Evolutionary conservation across 2,797 vertebrate genomes (phyloP).

Genomic region (Danio jaintianensis): DNA sequence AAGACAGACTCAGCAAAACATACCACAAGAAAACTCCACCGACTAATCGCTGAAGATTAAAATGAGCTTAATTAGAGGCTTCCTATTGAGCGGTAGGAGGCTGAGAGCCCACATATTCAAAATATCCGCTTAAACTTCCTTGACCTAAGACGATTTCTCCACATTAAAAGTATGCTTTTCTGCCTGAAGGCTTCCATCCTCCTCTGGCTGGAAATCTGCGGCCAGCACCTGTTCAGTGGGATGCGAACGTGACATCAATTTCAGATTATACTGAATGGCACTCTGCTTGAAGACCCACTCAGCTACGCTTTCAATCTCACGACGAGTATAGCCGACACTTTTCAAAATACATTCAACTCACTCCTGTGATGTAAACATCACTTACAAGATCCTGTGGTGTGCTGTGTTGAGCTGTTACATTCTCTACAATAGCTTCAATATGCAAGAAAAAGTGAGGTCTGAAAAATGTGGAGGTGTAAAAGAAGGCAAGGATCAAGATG

Average conservation of each 20-base stretch:
- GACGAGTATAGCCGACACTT: neutral
- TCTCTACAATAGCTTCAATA: neutral
- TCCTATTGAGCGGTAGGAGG: slow-evolving; percentile 6
- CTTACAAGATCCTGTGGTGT: neutral
- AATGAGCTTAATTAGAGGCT: slow-evolving; percentile 9
- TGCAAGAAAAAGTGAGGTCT: neutral
- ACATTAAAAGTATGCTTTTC: slow-evolving; percentile 27
- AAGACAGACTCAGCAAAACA: slow-evolving; percentile 20
- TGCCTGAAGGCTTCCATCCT: slow-evolving; percentile 14
- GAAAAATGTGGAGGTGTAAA: neutral
- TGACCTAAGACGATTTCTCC: slow-evolving; percentile 16
- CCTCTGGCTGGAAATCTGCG: slow-evolving; percentile 24
- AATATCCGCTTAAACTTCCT: slow-evolving; percentile 3
- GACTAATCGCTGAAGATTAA: slow-evolving; percentile 19
- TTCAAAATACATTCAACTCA: slow-evolving; percentile 15
- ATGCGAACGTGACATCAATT: slow-evolving; percentile 30
- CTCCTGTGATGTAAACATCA: slow-evolving; percentile 9
- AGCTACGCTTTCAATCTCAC: slow-evolving; percentile 11
- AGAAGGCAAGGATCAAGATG: neutral
- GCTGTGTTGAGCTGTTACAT: neutral
- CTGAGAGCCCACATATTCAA: neutral
- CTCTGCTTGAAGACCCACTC: slow-evolving; percentile 35
- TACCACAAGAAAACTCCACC: neutral
- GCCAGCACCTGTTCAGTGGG: slow-evolving; percentile 34
- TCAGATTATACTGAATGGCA: slow-evolving; percentile 26